Base-by-base conservation (phyloP, 2,888 invertebrate genomes). In the Liopterus haemorrhoidalis region DNA sequence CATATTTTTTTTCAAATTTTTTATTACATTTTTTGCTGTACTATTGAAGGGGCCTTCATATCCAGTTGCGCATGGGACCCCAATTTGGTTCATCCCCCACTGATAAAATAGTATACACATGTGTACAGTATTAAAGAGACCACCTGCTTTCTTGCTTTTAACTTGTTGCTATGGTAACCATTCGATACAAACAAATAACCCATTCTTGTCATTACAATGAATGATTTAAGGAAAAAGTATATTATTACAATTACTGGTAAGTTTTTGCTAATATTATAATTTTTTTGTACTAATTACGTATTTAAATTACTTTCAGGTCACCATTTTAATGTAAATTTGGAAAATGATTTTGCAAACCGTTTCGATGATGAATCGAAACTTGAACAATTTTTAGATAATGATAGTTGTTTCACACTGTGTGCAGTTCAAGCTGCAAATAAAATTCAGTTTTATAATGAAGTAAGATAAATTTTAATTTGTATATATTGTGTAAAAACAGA, bases 301-400 rank as follows among this genome's bases (percentile, higher is more conserved):
- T 18, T 18, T 24, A 9, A 18, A 22, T 33, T 20, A 3, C 15
- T 32, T 49, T 41, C 45, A 64, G 64, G 59, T 24, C 57, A 52
- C 31, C 59, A 63, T 52, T 54, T 64, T 45, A 62, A 60, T n/a
- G 54, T 55, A 16, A 53, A 55, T 33, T 48, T 59, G 25, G 41
- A 44, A 4, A 60, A 60, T 50, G 58, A 58, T 20, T 53, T 58
- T 56, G 57, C 59, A 32, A 57, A 63, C 49, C 54, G 57, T 43
- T 38, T 63, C 54, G 61, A 59, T 54, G 70, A 65, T 54, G 58
- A 63, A 50, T 48, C 56, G 19, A 58, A 66, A 49, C 59, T 74
- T 49, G 62, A 66, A 51, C 69, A 69, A 53, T 74, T 74, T 58
- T 58, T 74, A 40, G 66, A 70, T 55, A 69, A 64, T 51, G 70